Evolutionary conservation across 2,113 vertebrate genomes (phyloP), one percentile per base, ranked within the genome.

Genomic region (Rattus rattus): DNA sequence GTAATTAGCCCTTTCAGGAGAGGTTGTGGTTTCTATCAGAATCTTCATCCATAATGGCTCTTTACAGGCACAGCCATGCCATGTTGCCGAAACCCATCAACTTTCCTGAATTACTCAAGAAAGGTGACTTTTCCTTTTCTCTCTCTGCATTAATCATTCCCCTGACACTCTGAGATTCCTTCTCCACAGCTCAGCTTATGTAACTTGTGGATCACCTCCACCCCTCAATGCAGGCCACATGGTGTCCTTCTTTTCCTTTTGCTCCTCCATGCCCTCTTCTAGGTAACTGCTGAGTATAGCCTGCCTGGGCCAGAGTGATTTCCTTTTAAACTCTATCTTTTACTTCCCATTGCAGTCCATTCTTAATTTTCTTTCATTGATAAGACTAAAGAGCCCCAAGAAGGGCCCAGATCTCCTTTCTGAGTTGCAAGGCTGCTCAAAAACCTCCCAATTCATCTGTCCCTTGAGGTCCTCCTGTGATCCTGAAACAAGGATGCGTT

Each of bases 391-490:
- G 36, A 24, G 24, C 56, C 81, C 56, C 22, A 39, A 86, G 43
- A 86, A 67, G 43, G 84, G 5, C 28, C 80, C 4, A 8, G 39
- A 47, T 43, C 28, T 47, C 56, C n/a, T n/a, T 39, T n/a, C 80
- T 61, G 56, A 6, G 28, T 28, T 13, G 26, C 10, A 7, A 10
- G 39, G 30, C 36, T 54, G 33, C 75, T 47, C 47, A n/a, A 39
- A 0, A 4, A 6, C 39, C 22, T 36, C 16, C 1, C 0, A 2
- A 26, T 47, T 9, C 0, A 2, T 16, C 75, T 39, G 56, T 13
- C 36, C 47, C 20, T 17, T 2, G 16, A 54, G 52, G 3, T 65
- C n/a, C 9, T 52, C 43, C 73, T 39, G 81, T 14, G 2, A 0
- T 0, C 33, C 10, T 36, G 22, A 26, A n/a, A 3, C 47, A 61